A percentile compares a stretch with the other conserved stretches of the same genome.
Conservation (phyloP, 1,140 invertebrate genomes). For the Sycophila sp. region DNA sequence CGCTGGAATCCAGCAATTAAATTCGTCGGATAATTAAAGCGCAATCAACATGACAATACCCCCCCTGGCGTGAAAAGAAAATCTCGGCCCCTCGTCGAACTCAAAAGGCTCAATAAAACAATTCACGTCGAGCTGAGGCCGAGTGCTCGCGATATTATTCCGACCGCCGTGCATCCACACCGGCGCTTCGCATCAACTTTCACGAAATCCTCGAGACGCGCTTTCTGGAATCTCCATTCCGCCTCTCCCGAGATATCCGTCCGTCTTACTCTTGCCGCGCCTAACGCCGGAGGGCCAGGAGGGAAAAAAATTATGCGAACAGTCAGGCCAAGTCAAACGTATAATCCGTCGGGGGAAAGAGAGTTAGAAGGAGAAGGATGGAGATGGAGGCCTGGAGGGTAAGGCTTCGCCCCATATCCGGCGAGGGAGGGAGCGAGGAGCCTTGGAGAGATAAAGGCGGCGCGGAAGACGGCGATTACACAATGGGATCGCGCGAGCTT, state of each 20-base stretch:
- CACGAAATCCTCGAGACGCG: not conserved
- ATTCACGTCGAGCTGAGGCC: not conserved
- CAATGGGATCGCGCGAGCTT: constrained; percentile 44
- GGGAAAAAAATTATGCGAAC: constrained; percentile 23
- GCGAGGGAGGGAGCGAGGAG: not conserved
- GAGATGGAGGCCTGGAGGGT: too few relatives aligned
- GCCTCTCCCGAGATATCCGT: not conserved
- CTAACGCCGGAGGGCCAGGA: not conserved
- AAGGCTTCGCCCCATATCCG: too few relatives aligned
- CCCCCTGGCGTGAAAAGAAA: not conserved
- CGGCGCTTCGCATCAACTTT: not conserved
- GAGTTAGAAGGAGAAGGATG: too few relatives aligned
- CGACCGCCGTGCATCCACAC: not conserved
- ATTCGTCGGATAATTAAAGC: constrained; percentile 7
- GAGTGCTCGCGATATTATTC: not conserved
- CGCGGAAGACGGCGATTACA: constrained; percentile 41
- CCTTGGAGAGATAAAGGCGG: constrained; percentile 24
- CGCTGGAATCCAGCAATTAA: constrained; percentile 8
- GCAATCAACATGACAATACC: constrained; percentile 2
- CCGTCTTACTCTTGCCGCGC: not conserved
- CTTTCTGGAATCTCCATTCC: constrained; percentile 31
- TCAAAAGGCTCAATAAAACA: constrained; percentile 17
- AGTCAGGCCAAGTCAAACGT: constrained; percentile 20
- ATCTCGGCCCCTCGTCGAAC: not conserved
- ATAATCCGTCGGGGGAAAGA: constrained; percentile 29